phyloP scores from a whole-genome alignment of 2,113 vertebrate species.

The Gymnocephalus cernua region DNA sequence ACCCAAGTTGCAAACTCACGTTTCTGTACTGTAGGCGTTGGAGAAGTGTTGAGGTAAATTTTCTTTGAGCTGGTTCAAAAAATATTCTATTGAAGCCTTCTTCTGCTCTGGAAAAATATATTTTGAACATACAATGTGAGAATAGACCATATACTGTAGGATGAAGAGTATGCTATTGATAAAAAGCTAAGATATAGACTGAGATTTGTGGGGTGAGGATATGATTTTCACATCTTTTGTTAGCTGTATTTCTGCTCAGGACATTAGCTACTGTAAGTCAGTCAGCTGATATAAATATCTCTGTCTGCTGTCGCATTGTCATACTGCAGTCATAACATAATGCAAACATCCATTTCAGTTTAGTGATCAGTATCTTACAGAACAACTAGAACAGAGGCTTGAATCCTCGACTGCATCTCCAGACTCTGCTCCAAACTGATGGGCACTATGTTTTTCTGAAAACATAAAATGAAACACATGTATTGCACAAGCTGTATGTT shows the following conservation, averaged over 20 bases:
- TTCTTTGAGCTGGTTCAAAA: slow-evolving; percentile 1
- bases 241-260: not conserved
- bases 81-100: slow-evolving; percentile 22
- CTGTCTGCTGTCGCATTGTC: not conserved
- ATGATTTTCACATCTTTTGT: not conserved
- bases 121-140: not conserved
- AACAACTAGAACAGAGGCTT: slow-evolving; percentile 80
- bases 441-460: slow-evolving; percentile 74
- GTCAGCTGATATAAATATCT: not conserved
- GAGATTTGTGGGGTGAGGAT: not conserved
- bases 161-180: not conserved
- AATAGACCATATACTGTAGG: slow-evolving; percentile 9
- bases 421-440: slow-evolving; percentile 69
- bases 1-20: not conserved
- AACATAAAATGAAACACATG: slow-evolving; percentile 11
- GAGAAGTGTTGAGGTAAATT: not conserved
- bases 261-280: not conserved
- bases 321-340: not conserved
- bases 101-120: slow-evolving; percentile 46
- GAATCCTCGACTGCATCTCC: slow-evolving; percentile 72
- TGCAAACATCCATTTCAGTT: not conserved
- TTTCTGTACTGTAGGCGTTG: not conserved
- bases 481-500: not conserved
- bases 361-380: slow-evolving; percentile 77
- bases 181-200: not conserved